phyloP scores from a whole-genome alignment of 2,113 vertebrate species.

The Malurus alboscapulatus region DNA sequence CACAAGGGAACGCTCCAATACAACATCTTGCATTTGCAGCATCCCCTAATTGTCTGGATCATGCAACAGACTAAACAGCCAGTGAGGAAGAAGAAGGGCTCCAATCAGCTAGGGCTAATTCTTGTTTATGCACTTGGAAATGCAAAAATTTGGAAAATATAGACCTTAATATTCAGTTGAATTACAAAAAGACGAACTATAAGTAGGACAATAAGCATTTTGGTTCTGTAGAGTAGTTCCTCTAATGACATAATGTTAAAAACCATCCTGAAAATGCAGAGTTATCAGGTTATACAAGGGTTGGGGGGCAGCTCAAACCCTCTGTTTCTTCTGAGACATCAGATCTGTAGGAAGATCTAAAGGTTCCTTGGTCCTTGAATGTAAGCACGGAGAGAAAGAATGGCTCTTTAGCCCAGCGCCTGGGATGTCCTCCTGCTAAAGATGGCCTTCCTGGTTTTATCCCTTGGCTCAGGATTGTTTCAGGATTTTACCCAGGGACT shows the following conservation, averaged over 20 bases:
- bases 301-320: not conserved
- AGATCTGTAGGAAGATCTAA: not conserved
- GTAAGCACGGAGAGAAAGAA: not conserved
- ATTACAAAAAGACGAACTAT: constrained; percentile 34
- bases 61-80: constrained; percentile 34
- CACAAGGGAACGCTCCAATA: constrained; percentile 46
- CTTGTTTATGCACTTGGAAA: constrained; percentile 58
- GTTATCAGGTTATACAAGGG: not conserved
- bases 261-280: not conserved
- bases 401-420: not conserved
- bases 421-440: not conserved
- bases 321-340: not conserved
- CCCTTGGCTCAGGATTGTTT: not conserved
- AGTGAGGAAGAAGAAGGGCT: constrained; percentile 16
- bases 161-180: constrained; percentile 41
- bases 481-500: not conserved
- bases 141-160: constrained; percentile 65
- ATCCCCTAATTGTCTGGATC: constrained; percentile 1
- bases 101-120: constrained; percentile 43
- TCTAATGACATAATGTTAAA: not conserved
- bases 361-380: not conserved
- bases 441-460: not conserved
- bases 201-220: constrained; percentile 39
- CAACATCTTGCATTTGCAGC: constrained; percentile 30
- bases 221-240: constrained; percentile 7